Base-by-base conservation (phyloP, 1,140 invertebrate genomes). In the Hetaerina americana region DNA sequence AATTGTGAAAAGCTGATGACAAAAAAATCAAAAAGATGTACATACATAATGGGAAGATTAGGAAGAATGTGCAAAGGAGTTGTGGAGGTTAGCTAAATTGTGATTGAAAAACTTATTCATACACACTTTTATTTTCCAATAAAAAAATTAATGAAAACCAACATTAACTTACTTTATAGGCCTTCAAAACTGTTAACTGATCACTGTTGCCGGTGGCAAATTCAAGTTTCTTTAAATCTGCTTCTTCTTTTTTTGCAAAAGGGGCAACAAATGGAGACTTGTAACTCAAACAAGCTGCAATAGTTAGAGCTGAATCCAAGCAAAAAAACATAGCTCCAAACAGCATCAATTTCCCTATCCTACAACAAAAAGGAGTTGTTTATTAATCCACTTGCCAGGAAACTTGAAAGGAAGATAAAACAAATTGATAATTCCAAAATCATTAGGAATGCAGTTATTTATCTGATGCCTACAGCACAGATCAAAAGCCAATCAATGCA, bases 321-420 rank as follows among this genome's bases (percentile, higher is more conserved):
- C 96, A 98, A 76, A 93, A 93, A 75, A 98, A 91, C 70, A 97
- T 92, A 24, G 95, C 89, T 0, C 94, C 93, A 76, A 93, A 95
- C 0, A 98, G 79, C 81, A 98, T 90, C 77, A 97, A 84, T 82
- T 96, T 94, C 22, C 93, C 93, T 71, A 95, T 90, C 75, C 91
- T 79, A 15, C 87, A 76, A 77, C 26, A 29, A 22, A 73, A 26
- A 18, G n/a, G n/a, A n/a, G n/a, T n/a, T n/a, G 18, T 27, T 15
- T 25, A 28, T 57, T 57, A 12, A 10, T 57, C n/a, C 10, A 57
- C 10, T 10, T 57, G n/a, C 40, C 10, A n/a, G n/a, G n/a, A n/a
- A n/a, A n/a, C n/a, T n/a, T n/a, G n/a, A n/a, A n/a, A n/a, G n/a
- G n/a, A n/a, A n/a, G n/a, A n/a, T n/a, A n/a, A n/a, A n/a, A n/a